These are phyloP conservation scores for Drosophila ercepeae DNA, from an alignment of 1,140 invertebrate species.

Conservation along the genomic window DNA sequence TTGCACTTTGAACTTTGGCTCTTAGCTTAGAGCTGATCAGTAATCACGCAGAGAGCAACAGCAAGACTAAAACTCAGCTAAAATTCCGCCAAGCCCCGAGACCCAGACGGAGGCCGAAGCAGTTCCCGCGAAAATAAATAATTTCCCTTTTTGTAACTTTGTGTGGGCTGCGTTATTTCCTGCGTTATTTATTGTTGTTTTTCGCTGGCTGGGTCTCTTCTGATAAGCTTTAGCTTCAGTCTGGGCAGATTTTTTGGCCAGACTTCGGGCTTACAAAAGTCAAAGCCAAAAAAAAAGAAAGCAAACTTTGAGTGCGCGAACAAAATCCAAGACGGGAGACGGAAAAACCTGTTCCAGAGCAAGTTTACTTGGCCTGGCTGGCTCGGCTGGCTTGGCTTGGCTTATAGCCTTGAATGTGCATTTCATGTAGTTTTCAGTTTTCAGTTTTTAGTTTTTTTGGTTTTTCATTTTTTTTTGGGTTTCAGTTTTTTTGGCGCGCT, in stretches of 20 bases:
- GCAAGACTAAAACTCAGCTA: slow-evolving; percentile 23
- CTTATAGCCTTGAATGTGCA: slow-evolving; percentile 75
- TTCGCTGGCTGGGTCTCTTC: not conserved
- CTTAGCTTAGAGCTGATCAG: slow-evolving; percentile 11
- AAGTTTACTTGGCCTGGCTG: slow-evolving; percentile 47
- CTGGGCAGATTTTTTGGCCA: slow-evolving; percentile 55
- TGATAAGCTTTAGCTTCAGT: slow-evolving; percentile 25
- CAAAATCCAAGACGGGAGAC: slow-evolving; percentile 36
- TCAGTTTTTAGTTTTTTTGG: slow-evolving; percentile 70
- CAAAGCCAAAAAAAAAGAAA: slow-evolving; percentile 66
- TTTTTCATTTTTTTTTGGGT: too few species aligned
- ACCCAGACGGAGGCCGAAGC: not conserved
- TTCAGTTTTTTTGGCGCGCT: slow-evolving; percentile 69
- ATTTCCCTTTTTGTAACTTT: slow-evolving; percentile 21
- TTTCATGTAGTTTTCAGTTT: slow-evolving; percentile 65
- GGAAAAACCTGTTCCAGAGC: slow-evolving; percentile 59
- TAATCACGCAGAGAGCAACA: slow-evolving; percentile 20
- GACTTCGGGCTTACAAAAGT: slow-evolving; percentile 36
- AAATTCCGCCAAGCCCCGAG: slow-evolving; percentile 29
- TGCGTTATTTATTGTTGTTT: slow-evolving; percentile 50
- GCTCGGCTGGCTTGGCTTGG: too few species aligned
- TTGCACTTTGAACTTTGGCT: slow-evolving; percentile 39
- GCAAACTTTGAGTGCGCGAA: slow-evolving; percentile 62
- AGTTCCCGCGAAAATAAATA: slow-evolving; percentile 45
- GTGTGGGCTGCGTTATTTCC: slow-evolving; percentile 61